Conservation (phyloP, 2,113 vertebrate species). For the Oreocharis arfaki region DNA sequence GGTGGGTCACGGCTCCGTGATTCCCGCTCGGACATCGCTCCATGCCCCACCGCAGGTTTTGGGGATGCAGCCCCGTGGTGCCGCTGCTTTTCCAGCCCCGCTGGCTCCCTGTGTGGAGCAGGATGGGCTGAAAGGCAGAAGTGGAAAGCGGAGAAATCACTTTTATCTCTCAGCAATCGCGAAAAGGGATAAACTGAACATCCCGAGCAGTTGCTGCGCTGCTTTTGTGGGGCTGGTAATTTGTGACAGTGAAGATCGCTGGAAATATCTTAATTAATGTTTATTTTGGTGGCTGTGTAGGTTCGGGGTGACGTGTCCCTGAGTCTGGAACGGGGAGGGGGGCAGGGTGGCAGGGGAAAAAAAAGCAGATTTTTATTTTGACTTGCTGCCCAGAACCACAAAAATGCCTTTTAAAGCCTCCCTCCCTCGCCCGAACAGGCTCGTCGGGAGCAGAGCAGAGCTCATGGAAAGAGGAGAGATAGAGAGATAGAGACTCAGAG, state of each 20-base stretch:
- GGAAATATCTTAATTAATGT: slow-evolving; percentile 62
- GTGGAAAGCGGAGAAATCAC: background rate
- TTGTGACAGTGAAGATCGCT: slow-evolving; percentile 41
- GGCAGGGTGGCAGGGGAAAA: background rate
- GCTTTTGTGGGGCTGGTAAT: slow-evolving; percentile 49
- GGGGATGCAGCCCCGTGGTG: background rate
- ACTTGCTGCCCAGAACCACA: slow-evolving; percentile 62
- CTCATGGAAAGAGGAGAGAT: slow-evolving; percentile 44
- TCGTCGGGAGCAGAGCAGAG: slow-evolving; percentile 8
- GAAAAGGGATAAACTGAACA: slow-evolving; percentile 38
- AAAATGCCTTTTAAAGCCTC: slow-evolving; percentile 56
- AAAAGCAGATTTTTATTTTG: background rate
- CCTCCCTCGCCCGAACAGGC: slow-evolving; percentile 49
- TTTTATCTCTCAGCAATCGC: slow-evolving; percentile 32
- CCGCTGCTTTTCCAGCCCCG: background rate
- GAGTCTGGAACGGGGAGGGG: background rate
- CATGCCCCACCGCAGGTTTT: fast-evolving
- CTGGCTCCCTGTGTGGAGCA: fast-evolving
- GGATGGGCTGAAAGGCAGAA: background rate
- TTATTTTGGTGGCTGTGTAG: slow-evolving; percentile 61
- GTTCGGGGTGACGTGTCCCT: slow-evolving; percentile 50
- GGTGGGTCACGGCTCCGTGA: fast-evolving
- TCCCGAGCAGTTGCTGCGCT: slow-evolving; percentile 8
- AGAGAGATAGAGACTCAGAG: slow-evolving; percentile 45
- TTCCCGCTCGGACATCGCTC: fast-evolving